phyloP scores from a whole-genome alignment of 1,140 invertebrate species.

The Diabrotica virgifera region DNA sequence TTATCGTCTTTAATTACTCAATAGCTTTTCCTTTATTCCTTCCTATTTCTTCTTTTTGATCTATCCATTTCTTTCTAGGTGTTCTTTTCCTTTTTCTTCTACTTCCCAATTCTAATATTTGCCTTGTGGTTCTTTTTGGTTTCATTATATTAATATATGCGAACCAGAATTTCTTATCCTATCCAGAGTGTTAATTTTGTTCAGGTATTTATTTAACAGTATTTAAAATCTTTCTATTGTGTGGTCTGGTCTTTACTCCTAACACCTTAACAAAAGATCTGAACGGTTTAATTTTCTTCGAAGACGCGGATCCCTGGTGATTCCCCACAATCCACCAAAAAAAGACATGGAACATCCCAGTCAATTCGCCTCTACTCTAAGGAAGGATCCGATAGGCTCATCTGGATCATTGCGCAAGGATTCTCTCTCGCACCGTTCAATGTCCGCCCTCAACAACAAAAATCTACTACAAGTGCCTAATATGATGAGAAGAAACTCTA shows the following conservation, averaged over 20 bases:
- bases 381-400: conserved; percentile 56
- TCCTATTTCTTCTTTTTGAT: too few species aligned
- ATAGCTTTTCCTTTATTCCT: too few species aligned
- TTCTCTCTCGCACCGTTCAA: conserved; percentile 46
- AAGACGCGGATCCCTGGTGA: conserved; percentile 52
- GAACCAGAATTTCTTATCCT: too few species aligned
- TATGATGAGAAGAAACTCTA: conserved; percentile 37
- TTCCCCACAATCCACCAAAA: conserved; percentile 54
- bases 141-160: too few species aligned
- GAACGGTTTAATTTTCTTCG: conserved; percentile 11
- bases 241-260: too few species aligned
- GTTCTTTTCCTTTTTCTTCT: too few species aligned
- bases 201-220: background rate
- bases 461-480: conserved; percentile 35
- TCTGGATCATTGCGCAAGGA: conserved; percentile 58
- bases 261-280: too few species aligned
- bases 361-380: conserved; percentile 62
- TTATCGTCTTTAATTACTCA: too few species aligned
- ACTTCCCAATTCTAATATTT: too few species aligned
- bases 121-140: too few species aligned
- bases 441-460: conserved; percentile 45
- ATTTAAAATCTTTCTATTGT: background rate
- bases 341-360: conserved; percentile 65
- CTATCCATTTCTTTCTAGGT: too few species aligned
- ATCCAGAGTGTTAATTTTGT: too few species aligned